Base-by-base conservation (phyloP, 1,140 invertebrate species). In the Saccostrea glomerata region DNA sequence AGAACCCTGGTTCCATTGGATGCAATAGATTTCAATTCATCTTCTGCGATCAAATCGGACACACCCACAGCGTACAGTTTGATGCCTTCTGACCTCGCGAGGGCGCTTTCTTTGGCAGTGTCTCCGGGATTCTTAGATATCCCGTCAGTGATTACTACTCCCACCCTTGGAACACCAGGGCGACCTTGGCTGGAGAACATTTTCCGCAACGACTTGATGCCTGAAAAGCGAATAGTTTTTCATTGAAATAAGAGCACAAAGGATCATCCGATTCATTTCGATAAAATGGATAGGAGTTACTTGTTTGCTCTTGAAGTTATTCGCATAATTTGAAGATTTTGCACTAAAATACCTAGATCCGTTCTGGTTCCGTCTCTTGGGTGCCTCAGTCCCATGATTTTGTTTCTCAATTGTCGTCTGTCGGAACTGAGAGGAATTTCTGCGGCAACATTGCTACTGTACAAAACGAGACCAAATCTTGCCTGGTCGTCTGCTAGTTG, bases 141-240 rank as follows among this genome's bases (percentile, higher is more conserved):
- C 1, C 91, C 90, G 63, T 92, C 91, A 20, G 91, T 92, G 58
- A 92, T 90, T 25, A 92, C 88, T 5, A 92, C 88, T 47, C 87
- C 90, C 0, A 92, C 87, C 54, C 87, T 88, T 4, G 89, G 87
- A 15, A 91, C 90, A 23, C 87, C 86, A 55, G 77, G 66, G 15
- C 91, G 82, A 13, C 87, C 88, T 47, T 89, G 83, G 5, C 20
- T 70, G 4, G 55, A 55, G 25, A 89, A 88, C 82, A 90, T 91
- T 30, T 90, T 82, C 1, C 85, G 83, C 85, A 89, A 88, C 15
- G 73, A 85, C 25, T 84, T 60, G n/a, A 91, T 87, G 54, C 87
- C 85, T 88, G 47, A 23, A 63, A 63, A 63, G 20, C 17, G 58
- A 20, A 63, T 6, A 63, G 5, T 20, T 63, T 47, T 47, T 47